Conservation (phyloP, 2,888 invertebrate species). For the Hydriomena furcata region DNA sequence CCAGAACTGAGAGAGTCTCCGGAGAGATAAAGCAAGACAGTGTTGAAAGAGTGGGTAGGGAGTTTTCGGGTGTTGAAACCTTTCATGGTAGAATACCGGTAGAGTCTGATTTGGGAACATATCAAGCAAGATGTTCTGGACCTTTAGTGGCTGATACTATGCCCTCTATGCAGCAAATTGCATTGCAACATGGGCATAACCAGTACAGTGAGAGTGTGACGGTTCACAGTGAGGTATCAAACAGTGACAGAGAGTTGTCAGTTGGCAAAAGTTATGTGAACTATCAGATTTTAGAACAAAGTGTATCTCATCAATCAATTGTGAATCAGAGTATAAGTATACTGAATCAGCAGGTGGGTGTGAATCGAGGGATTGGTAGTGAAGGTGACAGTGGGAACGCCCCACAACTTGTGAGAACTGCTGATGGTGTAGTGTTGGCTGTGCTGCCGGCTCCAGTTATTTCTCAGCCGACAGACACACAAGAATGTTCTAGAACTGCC, state of each 20-base stretch:
- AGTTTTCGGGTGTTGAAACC: slow-evolving; percentile 58
- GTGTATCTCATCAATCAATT: slow-evolving; percentile 79
- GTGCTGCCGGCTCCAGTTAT: slow-evolving; percentile 64
- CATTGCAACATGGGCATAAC: slow-evolving; percentile 59
- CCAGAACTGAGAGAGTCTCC: slow-evolving; percentile 44
- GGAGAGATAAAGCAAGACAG: slow-evolving; percentile 57
- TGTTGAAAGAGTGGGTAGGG: slow-evolving; percentile 50
- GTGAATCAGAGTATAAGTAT: slow-evolving; percentile 81
- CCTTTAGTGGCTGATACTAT: slow-evolving; percentile 58
- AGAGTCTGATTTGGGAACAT: slow-evolving; percentile 57
- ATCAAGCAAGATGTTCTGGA: slow-evolving; percentile 63
- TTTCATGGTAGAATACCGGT: slow-evolving; percentile 58
- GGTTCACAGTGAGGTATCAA: slow-evolving; percentile 63
- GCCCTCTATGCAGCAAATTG: slow-evolving; percentile 60
- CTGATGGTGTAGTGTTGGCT: slow-evolving; percentile 76
- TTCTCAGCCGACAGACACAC: slow-evolving; percentile 52
- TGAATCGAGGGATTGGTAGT: slow-evolving; percentile 63
- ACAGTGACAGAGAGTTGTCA: slow-evolving; percentile 65
- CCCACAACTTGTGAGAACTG: slow-evolving; percentile 73
- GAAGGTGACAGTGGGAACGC: slow-evolving; percentile 61
- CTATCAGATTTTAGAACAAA: slow-evolving; percentile 81
- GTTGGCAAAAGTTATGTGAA: slow-evolving; percentile 74
- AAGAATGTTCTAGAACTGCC: slow-evolving; percentile 61
- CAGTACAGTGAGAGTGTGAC: slow-evolving; percentile 66
- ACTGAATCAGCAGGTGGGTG: slow-evolving; percentile 78